Base-by-base conservation (phyloP, 2,797 vertebrate genomes). In the Sarcoramphus papa region DNA sequence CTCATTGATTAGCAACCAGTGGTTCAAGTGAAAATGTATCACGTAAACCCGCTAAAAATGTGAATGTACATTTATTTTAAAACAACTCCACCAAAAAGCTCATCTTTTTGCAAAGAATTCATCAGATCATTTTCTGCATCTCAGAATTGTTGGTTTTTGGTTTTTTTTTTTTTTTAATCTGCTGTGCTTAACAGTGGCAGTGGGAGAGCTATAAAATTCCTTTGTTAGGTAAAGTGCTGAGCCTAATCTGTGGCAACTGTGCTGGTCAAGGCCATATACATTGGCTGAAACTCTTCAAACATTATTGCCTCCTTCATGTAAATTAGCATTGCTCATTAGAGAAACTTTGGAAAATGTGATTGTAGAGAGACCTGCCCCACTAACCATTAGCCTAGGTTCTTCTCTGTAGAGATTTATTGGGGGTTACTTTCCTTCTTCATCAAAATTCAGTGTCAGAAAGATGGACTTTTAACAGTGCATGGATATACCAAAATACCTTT, bases 221-320 rank as follows among this genome's bases (percentile, higher is more conserved):
- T 74, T 85, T 18, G 47, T 96, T 92, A 89, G 37, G 31, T 77
- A 23, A 95, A 96, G 69, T 63, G 85, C 92, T 73, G 72, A 89
- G 73, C 67, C 33, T 8, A 19, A 31, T 48, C 62, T 78, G 20
- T 28, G 33, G 53, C 64, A 77, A 62, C 48, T 53, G n/a, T 72
- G 80, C 82, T 73, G 65, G 65, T 75, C 19, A 53, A 69, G 90
- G 80, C 60, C 28, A 4, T 65, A 33, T 17, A n/a, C 40, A 33
- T 62, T 5, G 62, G 63, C 60, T 81, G 59, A 81, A 75, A 60
- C 74, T 95, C 87, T 94, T 95, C 87, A 91, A 90, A 92, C 81
- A 15, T 92, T 37, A 56, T 70, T 0, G 3, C 20, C 37, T 40
- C 33, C 12, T 60, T 20, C 23, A 21, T 37, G 18, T n/a, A 20